A percentile compares a stretch with the other conserved stretches of the same genome.
Conservation (phyloP, 2,797 vertebrate species). For the Peromyscus aztecus region DNA sequence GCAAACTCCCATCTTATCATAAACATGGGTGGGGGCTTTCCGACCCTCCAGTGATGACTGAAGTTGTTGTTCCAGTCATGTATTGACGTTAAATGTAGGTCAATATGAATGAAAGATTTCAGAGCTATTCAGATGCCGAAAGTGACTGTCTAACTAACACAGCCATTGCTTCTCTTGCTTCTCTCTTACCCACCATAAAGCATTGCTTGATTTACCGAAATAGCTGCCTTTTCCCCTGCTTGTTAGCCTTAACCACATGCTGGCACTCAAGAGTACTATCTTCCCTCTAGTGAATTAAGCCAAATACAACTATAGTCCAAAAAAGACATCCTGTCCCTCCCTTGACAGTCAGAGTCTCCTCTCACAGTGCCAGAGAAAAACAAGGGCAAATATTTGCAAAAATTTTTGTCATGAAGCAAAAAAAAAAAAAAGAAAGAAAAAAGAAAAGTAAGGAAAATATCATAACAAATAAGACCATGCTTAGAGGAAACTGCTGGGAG, state of each 20-base stretch:
- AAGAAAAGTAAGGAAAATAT: not conserved
- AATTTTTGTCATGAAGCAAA: constrained; percentile 75
- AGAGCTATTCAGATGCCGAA: not conserved
- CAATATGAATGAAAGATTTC: constrained; percentile 12
- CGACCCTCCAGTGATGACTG: not conserved
- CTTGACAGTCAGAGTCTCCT: constrained; percentile 81
- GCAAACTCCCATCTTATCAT: not conserved
- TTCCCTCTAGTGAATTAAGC: constrained; percentile 71
- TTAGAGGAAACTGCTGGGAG: constrained; percentile 65
- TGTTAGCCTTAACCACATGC: constrained; percentile 77
- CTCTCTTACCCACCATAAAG: constrained; percentile 58
- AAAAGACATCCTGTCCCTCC: constrained; percentile 81
- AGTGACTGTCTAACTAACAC: constrained; percentile 7
- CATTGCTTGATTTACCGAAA: constrained; percentile 70
- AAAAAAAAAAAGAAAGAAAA: not conserved
- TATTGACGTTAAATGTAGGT: not conserved
- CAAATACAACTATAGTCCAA: constrained; percentile 78
- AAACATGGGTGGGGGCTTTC: not conserved
- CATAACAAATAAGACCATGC: constrained; percentile 73
- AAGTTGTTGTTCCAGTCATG: not conserved
- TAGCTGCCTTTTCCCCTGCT: constrained; percentile 67
- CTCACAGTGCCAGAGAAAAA: constrained; percentile 79
- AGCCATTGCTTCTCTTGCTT: not conserved
- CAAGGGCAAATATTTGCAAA: constrained; percentile 80
- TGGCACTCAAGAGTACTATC: constrained; percentile 77